Evolutionary conservation across 1,140 invertebrate genomes (phyloP), one percentile per base, ranked within the genome.

Genomic region (Papilio machaon): DNA sequence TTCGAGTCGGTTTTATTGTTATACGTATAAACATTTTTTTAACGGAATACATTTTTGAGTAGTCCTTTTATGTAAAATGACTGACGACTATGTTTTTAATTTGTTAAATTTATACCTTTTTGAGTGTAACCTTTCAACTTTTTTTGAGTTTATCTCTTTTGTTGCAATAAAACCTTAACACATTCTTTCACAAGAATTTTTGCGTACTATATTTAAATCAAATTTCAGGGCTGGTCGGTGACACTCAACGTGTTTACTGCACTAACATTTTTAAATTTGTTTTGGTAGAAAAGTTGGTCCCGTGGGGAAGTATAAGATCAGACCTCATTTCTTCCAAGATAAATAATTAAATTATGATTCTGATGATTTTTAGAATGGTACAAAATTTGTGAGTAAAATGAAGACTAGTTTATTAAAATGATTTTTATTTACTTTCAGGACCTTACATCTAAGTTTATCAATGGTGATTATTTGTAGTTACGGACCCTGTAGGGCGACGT

Each of bases 1-100:
- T 80, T 81, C 76, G n/a, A 38, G 19, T 64, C 4, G 15, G 46
- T 52, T 74, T 43, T 73, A n/a, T 17, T 35, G 8, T n/a, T 46
- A 5, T 73, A 43, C 38, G 4, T 73, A 73, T 35, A 46, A 19
- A 9, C 43, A n/a, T 30, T 13, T 30, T 30, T 11, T 35, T 30
- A 43, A 46, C 38, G 15, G 3, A 13, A 30, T 30, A 70, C 6
- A 0, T 58, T n/a, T 52, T 58, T n/a, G 6, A 7, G n/a, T n/a
- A 19, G 5, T 58, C 54, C 5, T 7, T 30, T 58, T n/a, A 19
- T 58, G 17, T 17, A 58, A 17, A 58, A 58, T 0, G n/a, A 19
- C 17, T 19, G 17, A 17, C 54, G 8, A 17, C 6, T n/a, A 19
- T 30, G 23, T 5, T 19, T 8, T 17, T 58, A 19, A 3, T 58